Evolutionary conservation across 2,888 invertebrate genomes (phyloP).

Genomic region (Drosophila algonquin): DNA sequence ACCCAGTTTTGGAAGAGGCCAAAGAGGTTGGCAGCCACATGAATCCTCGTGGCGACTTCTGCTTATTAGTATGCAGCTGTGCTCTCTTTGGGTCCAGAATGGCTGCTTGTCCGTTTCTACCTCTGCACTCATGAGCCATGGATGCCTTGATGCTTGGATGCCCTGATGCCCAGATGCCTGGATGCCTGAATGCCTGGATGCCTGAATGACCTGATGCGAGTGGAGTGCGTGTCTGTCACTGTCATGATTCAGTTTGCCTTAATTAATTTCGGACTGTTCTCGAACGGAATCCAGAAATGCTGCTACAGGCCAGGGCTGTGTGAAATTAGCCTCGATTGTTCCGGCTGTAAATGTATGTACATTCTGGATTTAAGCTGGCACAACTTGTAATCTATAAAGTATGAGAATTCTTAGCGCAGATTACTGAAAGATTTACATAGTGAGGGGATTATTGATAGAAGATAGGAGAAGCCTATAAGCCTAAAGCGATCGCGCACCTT

Average conservation of each 20-base stretch:
- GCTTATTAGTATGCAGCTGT: conserved; percentile 53
- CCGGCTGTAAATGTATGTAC: not conserved
- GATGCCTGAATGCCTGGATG: not conserved
- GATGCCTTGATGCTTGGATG: not conserved
- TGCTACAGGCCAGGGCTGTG: conserved; percentile 9
- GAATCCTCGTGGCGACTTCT: conserved; percentile 8
- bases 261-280: conserved; percentile 62
- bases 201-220: not conserved
- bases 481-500: not conserved
- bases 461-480: too few species aligned
- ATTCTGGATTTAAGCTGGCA: not conserved
- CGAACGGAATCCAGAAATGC: conserved; percentile 4
- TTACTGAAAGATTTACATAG: not conserved
- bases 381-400: not conserved
- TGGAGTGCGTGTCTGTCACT: conserved; percentile 51
- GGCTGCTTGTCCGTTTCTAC: not conserved
- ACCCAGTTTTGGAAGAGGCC: not conserved
- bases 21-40: not conserved
- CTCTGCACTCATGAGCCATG: not conserved
- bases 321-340: conserved; percentile 21
- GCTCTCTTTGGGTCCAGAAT: conserved; percentile 24
- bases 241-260: conserved; percentile 72
- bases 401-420: not conserved
- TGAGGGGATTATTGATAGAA: not conserved
- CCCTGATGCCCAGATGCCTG: not conserved